Base-by-base conservation (phyloP, 1,140 invertebrate species). In the Drosophila triauraria region DNA sequence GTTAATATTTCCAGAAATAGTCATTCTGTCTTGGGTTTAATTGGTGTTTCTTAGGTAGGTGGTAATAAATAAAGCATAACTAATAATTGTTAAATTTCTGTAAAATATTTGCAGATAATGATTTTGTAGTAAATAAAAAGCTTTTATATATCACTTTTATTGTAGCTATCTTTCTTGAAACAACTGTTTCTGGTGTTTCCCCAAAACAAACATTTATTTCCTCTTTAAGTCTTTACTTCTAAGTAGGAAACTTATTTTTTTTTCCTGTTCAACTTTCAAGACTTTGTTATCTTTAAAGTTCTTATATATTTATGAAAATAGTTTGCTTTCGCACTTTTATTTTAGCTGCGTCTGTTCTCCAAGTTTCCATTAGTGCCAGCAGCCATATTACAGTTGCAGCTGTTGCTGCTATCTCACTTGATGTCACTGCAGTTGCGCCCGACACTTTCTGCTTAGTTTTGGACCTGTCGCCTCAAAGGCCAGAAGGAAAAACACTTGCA, bases 381-480 rank as follows among this genome's bases (percentile, higher is more conserved):
- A 13, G 40, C 15, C 4, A 44, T n/a, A 15, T 40, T 38, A 32
- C 32, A 46, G 8, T 23, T 35, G 40, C 46, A 48, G 64, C 67
- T 70, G 51, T 48, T 25, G 20, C 42, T 23, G 40, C 23, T 71
- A 27, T 58, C 44, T 25, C 35, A 17, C 27, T 44, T 48, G 38
- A 53, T 72, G 54, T 59, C 54, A 35, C 51, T 61, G 63, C 56
- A 68, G 40, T 32, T 61, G 32, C 8, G 20, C 20, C 42, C 68
- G 56, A 76, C 70, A 82, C 65, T 63, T 61, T 64, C 47, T 70
- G 51, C 53, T 68, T 30, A 48, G 48, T 59, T 80, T 76, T 48
- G 27, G 38, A 38, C 53, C 40, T 70, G 30, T 35, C 53, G 46
- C 38, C 68, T 72, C 50, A 60, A 59, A 72, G 54, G 54, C 44